These are phyloP conservation scores for Hemibagrus wyckioides DNA, from an alignment of 2,113 vertebrate genomes.

Conservation along the genomic window DNA sequence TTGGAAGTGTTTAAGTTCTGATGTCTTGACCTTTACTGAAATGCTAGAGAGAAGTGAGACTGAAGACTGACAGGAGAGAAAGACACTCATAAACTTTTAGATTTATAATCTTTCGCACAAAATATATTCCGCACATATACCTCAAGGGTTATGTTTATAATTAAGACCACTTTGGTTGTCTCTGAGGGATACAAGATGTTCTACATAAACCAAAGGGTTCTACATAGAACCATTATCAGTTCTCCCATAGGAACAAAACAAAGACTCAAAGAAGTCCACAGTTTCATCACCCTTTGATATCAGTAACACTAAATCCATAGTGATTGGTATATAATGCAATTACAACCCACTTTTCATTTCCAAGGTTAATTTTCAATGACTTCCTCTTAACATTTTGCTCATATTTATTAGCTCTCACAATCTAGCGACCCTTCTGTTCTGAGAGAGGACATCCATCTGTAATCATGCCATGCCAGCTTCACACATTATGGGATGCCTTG, in stretches of 20 bases:
- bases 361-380: not conserved
- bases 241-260: not conserved
- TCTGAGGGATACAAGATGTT: not conserved
- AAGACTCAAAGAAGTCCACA: not conserved
- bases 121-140: not conserved
- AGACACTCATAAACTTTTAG: not conserved
- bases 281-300: not conserved
- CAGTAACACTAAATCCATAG: not conserved
- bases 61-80: not conserved
- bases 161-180: not conserved
- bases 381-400: constrained; percentile 9
- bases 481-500: not conserved
- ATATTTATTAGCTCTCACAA: constrained; percentile 16
- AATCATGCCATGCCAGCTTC: constrained; percentile 26
- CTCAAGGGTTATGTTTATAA: not conserved
- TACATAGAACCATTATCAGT: not conserved
- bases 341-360: not conserved
- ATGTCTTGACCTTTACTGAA: not conserved
- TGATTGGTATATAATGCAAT: not conserved
- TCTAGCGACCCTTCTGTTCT: constrained; percentile 35
- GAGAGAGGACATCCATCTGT: constrained; percentile 33
- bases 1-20: not conserved
- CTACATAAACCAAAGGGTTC: not conserved
- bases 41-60: not conserved
- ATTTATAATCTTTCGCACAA: not conserved